Evolutionary conservation across 2,113 vertebrate genomes (phyloP).

Genomic region (Columba livia): DNA sequence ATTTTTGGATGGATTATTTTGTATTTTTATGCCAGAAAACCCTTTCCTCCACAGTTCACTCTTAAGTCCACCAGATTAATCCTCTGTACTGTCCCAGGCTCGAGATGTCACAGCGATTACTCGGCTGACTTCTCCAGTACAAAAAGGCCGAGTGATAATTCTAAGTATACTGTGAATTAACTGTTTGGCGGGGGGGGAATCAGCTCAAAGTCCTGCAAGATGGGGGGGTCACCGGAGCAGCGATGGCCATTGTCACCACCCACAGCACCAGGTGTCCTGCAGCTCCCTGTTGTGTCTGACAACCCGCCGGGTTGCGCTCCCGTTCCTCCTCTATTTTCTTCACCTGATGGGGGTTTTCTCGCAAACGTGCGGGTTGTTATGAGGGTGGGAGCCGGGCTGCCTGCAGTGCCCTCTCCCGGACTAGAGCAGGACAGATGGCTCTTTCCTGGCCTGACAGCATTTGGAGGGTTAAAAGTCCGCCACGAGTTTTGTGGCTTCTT

Average conservation of each 20-base stretch:
- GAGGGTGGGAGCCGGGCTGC: not conserved
- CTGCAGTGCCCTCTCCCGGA: not conserved
- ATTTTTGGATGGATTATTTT: not conserved
- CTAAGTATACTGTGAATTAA: accelerated
- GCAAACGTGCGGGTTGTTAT: too few species aligned
- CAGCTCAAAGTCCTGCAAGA: too few species aligned
- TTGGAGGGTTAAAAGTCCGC: constrained; percentile 66
- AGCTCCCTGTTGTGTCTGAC: too few species aligned
- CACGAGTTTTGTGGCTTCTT: constrained; percentile 60
- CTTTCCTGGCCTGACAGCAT: not conserved
- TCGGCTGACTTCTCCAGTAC: too few species aligned
- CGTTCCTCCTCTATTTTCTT: too few species aligned
- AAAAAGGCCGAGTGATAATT: not conserved
- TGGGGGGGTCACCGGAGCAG: too few species aligned
- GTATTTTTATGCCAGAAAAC: not conserved
- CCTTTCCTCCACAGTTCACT: not conserved
- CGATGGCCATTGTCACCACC: too few species aligned
- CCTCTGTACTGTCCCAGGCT: not conserved
- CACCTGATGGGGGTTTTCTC: too few species aligned
- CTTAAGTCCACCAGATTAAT: not conserved
- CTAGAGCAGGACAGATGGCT: not conserved
- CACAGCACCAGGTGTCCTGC: too few species aligned
- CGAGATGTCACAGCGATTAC: too few species aligned
- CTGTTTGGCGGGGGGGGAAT: too few species aligned
- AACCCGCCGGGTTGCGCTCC: too few species aligned